Evolutionary conservation across 1,140 invertebrate species (phyloP).

Genomic region (Phymastichus coffea): DNA sequence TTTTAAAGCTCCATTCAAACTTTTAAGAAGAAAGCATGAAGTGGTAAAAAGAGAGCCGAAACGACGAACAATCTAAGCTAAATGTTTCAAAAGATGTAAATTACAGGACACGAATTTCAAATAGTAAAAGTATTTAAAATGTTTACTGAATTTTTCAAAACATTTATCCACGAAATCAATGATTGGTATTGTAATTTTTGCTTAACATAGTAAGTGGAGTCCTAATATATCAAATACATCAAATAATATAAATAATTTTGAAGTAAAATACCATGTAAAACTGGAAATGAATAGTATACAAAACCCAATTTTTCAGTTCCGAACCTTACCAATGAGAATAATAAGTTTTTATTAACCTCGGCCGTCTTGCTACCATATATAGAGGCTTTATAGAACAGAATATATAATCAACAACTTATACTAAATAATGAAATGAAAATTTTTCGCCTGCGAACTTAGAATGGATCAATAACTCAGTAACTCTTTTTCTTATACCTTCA

Average conservation of each 20-base stretch:
- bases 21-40: too few relatives aligned
- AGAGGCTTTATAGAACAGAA: conserved; percentile 18
- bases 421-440: not conserved
- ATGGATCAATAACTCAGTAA: conserved; percentile 15
- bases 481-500: conserved; percentile 18
- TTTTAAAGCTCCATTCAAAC: too few relatives aligned
- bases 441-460: not conserved
- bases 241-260: conserved; percentile 20
- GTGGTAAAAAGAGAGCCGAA: too few relatives aligned
- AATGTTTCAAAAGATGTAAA: too few relatives aligned
- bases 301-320: conserved; percentile 20
- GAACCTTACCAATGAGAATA: conserved; percentile 20
- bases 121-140: too few relatives aligned
- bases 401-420: conserved; percentile 11
- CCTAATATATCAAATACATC: not conserved
- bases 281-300: conserved; percentile 19
- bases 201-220: not conserved
- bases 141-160: too few relatives aligned
- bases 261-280: conserved; percentile 12
- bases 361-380: conserved; percentile 14
- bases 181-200: not conserved
- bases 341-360: conserved; percentile 8
- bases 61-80: too few relatives aligned
- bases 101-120: too few relatives aligned
- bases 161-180: not conserved